Evolutionary conservation across 2,797 vertebrate genomes (phyloP).

Genomic region (Diglossa cyanea): DNA sequence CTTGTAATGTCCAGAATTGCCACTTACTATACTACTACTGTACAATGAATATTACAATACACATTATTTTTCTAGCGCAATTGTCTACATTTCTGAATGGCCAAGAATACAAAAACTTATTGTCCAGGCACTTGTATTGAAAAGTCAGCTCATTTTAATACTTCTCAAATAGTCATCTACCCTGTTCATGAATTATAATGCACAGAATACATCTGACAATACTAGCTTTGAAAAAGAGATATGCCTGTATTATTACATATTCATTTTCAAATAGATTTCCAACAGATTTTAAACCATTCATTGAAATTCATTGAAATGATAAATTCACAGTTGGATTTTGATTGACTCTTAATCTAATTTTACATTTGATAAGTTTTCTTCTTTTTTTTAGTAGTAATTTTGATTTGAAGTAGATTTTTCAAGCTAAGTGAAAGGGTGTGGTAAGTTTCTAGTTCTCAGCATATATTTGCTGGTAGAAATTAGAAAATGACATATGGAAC

Average conservation of each 20-base stretch:
- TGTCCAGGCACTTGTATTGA: constrained; percentile 86
- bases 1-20: constrained; percentile 86
- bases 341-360: constrained; percentile 87
- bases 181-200: constrained; percentile 89
- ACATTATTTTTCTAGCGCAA: constrained; percentile 84
- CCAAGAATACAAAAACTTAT: constrained; percentile 83
- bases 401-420: constrained; percentile 58
- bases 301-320: constrained; percentile 84
- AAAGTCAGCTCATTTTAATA: constrained; percentile 88
- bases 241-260: constrained; percentile 83
- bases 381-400: constrained; percentile 57
- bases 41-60: constrained; percentile 86
- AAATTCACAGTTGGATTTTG: constrained; percentile 82
- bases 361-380: constrained; percentile 76
- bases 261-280: constrained; percentile 85
- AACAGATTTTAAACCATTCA: constrained; percentile 84
- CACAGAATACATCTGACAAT: constrained; percentile 82
- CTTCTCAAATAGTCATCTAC: constrained; percentile 86
- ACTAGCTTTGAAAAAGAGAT: constrained; percentile 80
- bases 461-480: constrained; percentile 8
- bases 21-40: constrained; percentile 82
- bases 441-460: background rate
- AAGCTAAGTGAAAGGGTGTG: constrained; percentile 41
- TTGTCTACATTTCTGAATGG: constrained; percentile 83
- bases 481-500: background rate